phyloP scores from a whole-genome alignment of 2,888 invertebrate genomes.

The Atethmia centrago region DNA sequence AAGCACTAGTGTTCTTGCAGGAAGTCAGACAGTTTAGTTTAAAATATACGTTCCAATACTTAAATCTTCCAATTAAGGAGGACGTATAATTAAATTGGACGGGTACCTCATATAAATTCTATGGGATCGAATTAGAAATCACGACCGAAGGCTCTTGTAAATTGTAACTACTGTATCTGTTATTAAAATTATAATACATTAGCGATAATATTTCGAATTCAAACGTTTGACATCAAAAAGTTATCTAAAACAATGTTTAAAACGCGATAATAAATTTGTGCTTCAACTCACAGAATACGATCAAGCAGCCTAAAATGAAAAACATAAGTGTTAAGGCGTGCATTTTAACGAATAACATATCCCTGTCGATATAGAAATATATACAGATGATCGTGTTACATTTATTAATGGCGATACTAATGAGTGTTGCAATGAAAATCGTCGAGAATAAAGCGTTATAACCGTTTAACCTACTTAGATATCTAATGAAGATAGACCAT shows the following conservation, averaged over 20 bases:
- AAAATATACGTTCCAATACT: conserved; percentile 25
- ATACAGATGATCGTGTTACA: conserved; percentile 23
- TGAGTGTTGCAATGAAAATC: conserved; percentile 26
- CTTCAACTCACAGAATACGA: conserved; percentile 14
- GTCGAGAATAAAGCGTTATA: conserved; percentile 25
- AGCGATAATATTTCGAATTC: not conserved
- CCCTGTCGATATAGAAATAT: conserved; percentile 13
- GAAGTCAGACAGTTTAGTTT: conserved; percentile 40
- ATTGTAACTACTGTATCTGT: not conserved
- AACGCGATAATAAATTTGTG: not conserved
- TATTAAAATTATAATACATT: conserved; percentile 1
- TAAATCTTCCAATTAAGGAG: conserved; percentile 38
- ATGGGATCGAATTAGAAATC: conserved; percentile 7
- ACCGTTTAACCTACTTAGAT: conserved; percentile 43
- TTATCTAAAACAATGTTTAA: not conserved
- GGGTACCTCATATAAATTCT: conserved; percentile 11
- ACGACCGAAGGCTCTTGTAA: not conserved
- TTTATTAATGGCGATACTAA: conserved; percentile 13
- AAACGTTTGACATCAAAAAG: not conserved
- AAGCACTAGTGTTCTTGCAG: conserved; percentile 45
- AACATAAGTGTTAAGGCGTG: not conserved
- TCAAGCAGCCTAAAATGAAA: conserved; percentile 3
- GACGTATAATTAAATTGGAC: conserved; percentile 28
- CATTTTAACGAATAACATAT: conserved; percentile 33
- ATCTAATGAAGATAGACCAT: conserved; percentile 46